A percentile compares a stretch with the other conserved stretches of the same genome.
phyloP scores from a whole-genome alignment of 1,140 invertebrate species.

The Aphis craccivora region DNA sequence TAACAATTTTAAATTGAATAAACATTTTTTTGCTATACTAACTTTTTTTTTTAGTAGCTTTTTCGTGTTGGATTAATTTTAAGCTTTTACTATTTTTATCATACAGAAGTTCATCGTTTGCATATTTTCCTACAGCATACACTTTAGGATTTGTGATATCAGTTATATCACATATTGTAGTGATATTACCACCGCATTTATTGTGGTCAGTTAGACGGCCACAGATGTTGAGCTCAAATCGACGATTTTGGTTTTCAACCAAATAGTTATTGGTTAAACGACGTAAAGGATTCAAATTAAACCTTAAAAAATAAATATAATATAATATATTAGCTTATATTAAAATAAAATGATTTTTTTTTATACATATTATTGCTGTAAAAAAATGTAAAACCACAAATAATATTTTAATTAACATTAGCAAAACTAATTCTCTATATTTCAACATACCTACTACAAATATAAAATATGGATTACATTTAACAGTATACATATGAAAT shows the following conservation, averaged over 20 bases:
- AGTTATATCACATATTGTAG: slow-evolving; percentile 45
- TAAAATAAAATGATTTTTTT: not conserved
- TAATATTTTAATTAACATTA: not conserved
- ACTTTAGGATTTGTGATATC: slow-evolving; percentile 1
- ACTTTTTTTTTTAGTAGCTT: not conserved
- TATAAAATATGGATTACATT: not conserved
- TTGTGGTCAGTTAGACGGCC: slow-evolving; percentile 11
- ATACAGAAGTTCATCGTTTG: not conserved
- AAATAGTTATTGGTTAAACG: slow-evolving; percentile 24
- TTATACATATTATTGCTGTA: too few relatives aligned
- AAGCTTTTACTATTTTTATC: not conserved
- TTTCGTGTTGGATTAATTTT: slow-evolving; percentile 32
- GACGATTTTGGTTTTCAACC: slow-evolving; percentile 35
- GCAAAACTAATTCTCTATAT: not conserved
- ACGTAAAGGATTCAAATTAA: slow-evolving; percentile 28
- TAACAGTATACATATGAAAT: not conserved
- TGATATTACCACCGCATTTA: slow-evolving; percentile 38
- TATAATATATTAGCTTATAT: not conserved
- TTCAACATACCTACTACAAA: not conserved
- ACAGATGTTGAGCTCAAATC: slow-evolving; percentile 43
- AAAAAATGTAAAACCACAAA: not conserved
- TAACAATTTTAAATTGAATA: not conserved
- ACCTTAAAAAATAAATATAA: not conserved
- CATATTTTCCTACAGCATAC: slow-evolving; percentile 6
- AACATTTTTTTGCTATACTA: not conserved